A percentile compares a stretch with the other conserved stretches of the same genome.
Evolutionary conservation across 2,797 vertebrate species (phyloP).

Genomic region (Typhlichthys eigenmanni): DNA sequence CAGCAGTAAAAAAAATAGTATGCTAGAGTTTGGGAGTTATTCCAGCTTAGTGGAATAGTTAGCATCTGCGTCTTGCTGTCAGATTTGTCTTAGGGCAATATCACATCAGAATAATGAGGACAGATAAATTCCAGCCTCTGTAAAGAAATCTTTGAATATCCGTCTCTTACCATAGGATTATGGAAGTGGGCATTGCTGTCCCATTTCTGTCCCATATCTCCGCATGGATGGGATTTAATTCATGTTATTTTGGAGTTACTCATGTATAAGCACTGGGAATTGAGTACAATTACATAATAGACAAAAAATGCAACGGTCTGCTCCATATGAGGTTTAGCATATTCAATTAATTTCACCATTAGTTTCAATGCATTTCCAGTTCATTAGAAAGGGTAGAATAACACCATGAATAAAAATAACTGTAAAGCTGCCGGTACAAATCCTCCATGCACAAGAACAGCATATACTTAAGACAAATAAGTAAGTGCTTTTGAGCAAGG

Average conservation of each 20-base stretch:
- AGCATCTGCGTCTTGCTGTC: conserved; percentile 55
- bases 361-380: conserved; percentile 23
- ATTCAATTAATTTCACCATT: conserved; percentile 22
- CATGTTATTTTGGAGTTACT: conserved; percentile 35
- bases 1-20: conserved; percentile 45
- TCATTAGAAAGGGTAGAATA: conserved; percentile 1
- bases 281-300: conserved; percentile 25
- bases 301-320: conserved; percentile 20
- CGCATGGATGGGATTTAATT: neutral
- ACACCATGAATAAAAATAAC: neutral
- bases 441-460: too few species aligned
- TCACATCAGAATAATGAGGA: conserved; percentile 72
- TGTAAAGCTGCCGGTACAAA: too few species aligned
- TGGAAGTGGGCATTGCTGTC: conserved; percentile 20
- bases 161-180: conserved; percentile 38
- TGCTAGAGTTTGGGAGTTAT: conserved; percentile 53
- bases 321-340: conserved; percentile 13
- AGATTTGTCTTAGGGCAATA: conserved; percentile 66
- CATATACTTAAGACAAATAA: too few species aligned
- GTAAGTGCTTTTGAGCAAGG: conserved; percentile 3
- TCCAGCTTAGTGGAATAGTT: conserved; percentile 60
- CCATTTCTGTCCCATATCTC: conserved; percentile 23
- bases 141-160: conserved; percentile 40
- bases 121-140: conserved; percentile 54
- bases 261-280: conserved; percentile 15